These are phyloP conservation scores for Arizona elegans DNA, from an alignment of 2,113 vertebrate species.

Conservation along the genomic window DNA sequence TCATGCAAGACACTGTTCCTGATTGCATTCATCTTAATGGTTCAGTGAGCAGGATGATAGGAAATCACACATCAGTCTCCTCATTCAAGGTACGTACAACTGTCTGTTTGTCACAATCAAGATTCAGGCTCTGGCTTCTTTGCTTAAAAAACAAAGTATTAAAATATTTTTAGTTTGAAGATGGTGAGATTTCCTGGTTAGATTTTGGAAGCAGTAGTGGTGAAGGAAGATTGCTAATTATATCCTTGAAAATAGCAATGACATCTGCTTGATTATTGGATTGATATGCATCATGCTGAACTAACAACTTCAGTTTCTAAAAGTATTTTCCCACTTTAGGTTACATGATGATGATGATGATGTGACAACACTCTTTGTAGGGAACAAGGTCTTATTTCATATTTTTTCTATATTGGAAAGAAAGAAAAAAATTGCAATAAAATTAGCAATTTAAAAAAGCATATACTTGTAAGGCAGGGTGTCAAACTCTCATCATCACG, in stretches of 20 bases:
- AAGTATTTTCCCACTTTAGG: conserved; percentile 18
- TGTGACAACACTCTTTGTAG: conserved; percentile 2
- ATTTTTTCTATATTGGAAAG: background rate
- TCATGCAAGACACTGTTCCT: conserved; percentile 34
- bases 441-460: background rate
- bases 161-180: conserved; percentile 25
- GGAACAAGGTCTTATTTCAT: background rate
- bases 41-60: conserved; percentile 48
- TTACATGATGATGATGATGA: conserved; percentile 17
- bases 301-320: conserved; percentile 15
- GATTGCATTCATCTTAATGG: conserved; percentile 45
- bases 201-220: background rate
- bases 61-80: conserved; percentile 32
- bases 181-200: conserved; percentile 26
- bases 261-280: conserved; percentile 5
- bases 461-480: background rate
- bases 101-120: conserved; percentile 44
- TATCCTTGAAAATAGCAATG: conserved; percentile 39
- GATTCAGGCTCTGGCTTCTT: conserved; percentile 31
- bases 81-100: conserved; percentile 32
- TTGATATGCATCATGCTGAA: conserved; percentile 25
- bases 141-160: conserved; percentile 38
- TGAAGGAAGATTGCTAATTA: conserved; percentile 9
- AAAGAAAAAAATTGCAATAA: background rate
- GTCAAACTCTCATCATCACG: too few relatives aligned